Evolutionary conservation across 2,888 invertebrate species (phyloP), one percentile per base, ranked within the genome.

Genomic region (Pheosia gnoma): DNA sequence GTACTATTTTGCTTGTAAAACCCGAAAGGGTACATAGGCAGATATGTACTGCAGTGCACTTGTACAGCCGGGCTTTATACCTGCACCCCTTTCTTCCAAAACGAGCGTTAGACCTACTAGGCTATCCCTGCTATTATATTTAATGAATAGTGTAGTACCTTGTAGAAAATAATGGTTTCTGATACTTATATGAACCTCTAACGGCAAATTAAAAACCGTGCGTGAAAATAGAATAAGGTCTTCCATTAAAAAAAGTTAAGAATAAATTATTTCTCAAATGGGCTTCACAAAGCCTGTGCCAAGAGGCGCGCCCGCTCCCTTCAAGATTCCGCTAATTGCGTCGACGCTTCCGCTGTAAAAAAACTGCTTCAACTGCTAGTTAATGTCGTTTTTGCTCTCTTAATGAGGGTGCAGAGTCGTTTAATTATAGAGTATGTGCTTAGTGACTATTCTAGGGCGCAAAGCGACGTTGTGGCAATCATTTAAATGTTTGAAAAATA

Each of bases 351-450:
- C 68, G 59, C 69, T 71, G 71, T 65, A 77, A 81, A 82, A 82
- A 82, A 82, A 77, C 58, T 66, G 63, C 71, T 73, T 62, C 71
- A 69, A 77, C 74, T 80, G 79, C 83, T 86, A 83, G 85, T 86
- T 83, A 83, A 83, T 80, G 77, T 78, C 76, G 81, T 84, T 84
- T 82, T 81, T 79, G 72, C 72, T 68, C 65, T 62, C 63, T 59
- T 82, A 81, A 85, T 79, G 80, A 72, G 61, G 58, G 72, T 71
- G 59, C 63, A 63, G 68, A 37, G 75, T 70, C 74, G 68, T 81
- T 83, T 79, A 71, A 83, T 81, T 78, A 78, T 60, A 65, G 66
- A 53, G 49, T 58, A 41, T 56, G 60, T 67, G 65, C 61, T 59
- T 61, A 59, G 59, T 72, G 71, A 47, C 47, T 47, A 11, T 47